phyloP scores from a whole-genome alignment of 2,888 invertebrate species.

The Ochropleura plecta region DNA sequence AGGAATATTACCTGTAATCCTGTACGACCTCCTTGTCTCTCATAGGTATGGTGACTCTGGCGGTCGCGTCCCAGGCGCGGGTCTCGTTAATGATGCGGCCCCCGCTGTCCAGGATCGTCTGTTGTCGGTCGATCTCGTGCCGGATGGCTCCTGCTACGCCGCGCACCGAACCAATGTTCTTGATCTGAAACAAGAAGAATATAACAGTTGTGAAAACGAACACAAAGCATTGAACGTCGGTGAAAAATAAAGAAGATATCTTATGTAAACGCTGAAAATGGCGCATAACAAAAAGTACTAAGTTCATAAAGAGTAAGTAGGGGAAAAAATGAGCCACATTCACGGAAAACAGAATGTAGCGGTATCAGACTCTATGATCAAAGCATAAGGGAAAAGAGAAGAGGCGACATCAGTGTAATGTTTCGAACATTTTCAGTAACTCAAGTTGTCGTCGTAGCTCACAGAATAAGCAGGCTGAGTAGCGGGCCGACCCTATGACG shows the following conservation, averaged over 20 bases:
- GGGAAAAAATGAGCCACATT: too few relatives aligned
- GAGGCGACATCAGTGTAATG: background rate
- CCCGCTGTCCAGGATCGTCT: constrained; percentile 92
- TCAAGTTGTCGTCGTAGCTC: background rate
- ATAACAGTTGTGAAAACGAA: background rate
- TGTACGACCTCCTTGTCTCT: constrained; percentile 98
- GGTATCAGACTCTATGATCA: too few relatives aligned
- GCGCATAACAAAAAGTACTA: too few relatives aligned
- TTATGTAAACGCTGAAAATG: too few relatives aligned
- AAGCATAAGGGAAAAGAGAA: background rate
- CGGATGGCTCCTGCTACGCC: constrained; percentile 96
- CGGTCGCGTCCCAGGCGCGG: constrained; percentile 94
- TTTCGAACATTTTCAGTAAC: too few relatives aligned
- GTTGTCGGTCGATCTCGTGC: constrained; percentile 97
- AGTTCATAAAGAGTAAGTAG: too few relatives aligned
- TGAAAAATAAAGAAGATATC: too few relatives aligned
- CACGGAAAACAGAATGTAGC: too few relatives aligned
- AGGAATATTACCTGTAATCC: constrained; percentile 86
- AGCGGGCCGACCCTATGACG: background rate
- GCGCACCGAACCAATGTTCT: constrained; percentile 98
- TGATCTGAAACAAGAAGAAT: constrained; percentile 89
- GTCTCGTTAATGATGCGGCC: constrained; percentile 96
- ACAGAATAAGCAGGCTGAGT: background rate
- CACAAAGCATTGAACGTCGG: too few relatives aligned
- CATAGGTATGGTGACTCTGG: constrained; percentile 96